phyloP scores from a whole-genome alignment of 2,888 invertebrate genomes.

The Silvanus unidentatus region DNA sequence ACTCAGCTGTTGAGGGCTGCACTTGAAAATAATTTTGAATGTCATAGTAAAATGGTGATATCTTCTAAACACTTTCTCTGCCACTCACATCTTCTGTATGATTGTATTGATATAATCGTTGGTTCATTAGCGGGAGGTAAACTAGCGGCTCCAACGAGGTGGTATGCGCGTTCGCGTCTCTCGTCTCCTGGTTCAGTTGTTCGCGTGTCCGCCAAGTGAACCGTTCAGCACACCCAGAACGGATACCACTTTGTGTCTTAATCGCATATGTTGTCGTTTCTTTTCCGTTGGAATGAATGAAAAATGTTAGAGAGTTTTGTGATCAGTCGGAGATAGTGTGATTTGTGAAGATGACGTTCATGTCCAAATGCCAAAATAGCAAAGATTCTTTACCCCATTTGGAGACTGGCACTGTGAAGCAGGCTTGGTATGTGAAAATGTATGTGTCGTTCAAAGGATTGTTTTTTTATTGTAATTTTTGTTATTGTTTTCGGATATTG shows the following conservation, averaged over 20 bases:
- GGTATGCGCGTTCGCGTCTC: slow-evolving; percentile 5
- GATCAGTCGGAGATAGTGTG: too few relatives aligned
- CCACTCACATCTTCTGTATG: too few relatives aligned
- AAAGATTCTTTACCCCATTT: slow-evolving; percentile 28
- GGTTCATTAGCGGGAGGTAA: too few relatives aligned
- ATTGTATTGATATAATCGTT: slow-evolving; percentile 6
- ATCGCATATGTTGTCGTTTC: slow-evolving; percentile 4
- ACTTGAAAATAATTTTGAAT: too few relatives aligned
- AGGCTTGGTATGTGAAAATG: slow-evolving; percentile 42
- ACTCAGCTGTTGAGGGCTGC: too few relatives aligned
- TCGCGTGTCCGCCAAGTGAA: slow-evolving; percentile 13
- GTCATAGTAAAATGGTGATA: too few relatives aligned
- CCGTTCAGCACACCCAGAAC: slow-evolving; percentile 6
- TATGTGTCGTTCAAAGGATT: slow-evolving; percentile 33
- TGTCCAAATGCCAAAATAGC: slow-evolving; percentile 33
- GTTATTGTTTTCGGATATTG: slow-evolving; percentile 9
- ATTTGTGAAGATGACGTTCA: slow-evolving; percentile 38
- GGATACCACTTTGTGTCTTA: slow-evolving; percentile 2
- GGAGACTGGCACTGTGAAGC: slow-evolving; percentile 31
- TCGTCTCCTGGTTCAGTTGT: slow-evolving; percentile 13
- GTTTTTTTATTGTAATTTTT: too few relatives aligned
- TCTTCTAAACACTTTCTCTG: too few relatives aligned
- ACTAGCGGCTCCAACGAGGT: too few relatives aligned
- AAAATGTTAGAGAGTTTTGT: background rate
- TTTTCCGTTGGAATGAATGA: background rate